Percentiles rank a stretch among this genome's conserved stretches.
Evolutionary conservation across 1,140 invertebrate genomes (phyloP).

Genomic region (Drosophila virilis): DNA sequence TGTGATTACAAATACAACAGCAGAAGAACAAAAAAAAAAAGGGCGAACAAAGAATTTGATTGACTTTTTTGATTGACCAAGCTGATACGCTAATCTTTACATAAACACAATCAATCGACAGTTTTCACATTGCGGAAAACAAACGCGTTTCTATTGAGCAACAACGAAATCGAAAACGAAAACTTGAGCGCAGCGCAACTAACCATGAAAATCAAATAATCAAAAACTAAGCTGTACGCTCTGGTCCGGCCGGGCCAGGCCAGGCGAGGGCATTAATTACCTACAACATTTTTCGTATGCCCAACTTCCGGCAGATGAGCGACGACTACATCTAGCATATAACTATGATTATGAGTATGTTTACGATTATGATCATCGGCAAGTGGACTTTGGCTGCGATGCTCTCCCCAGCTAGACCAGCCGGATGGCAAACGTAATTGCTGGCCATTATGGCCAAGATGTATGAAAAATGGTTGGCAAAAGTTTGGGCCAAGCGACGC

Average conservation of each 20-base stretch:
- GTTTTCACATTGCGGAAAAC: constrained; percentile 1
- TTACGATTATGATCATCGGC: constrained; percentile 21
- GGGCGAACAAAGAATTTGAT: constrained; percentile 1
- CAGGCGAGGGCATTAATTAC: constrained; percentile 43
- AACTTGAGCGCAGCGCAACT: constrained; percentile 17
- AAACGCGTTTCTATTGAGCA: not conserved
- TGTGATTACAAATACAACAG: constrained; percentile 8
- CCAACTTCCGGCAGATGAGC: constrained; percentile 50
- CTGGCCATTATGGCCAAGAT: constrained; percentile 41
- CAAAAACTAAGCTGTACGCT: constrained; percentile 35
- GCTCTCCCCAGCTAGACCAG: constrained; percentile 6
- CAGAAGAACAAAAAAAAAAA: no score
- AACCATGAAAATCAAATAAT: constrained; percentile 58
- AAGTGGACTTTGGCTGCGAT: constrained; percentile 17
- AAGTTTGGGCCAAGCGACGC: constrained; percentile 14
- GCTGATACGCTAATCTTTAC: not conserved
- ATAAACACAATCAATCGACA: not conserved
- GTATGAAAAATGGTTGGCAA: constrained; percentile 35
- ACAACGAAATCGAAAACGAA: not conserved
- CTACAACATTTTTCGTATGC: constrained; percentile 41
- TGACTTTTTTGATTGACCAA: not conserved
- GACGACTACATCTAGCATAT: constrained; percentile 25
- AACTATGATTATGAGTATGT: constrained; percentile 21
- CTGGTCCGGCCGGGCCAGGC: not conserved
- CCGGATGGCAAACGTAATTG: constrained; percentile 45